Conservation (phyloP, 2,888 invertebrate species). For the Adineta ricciae region DNA sequence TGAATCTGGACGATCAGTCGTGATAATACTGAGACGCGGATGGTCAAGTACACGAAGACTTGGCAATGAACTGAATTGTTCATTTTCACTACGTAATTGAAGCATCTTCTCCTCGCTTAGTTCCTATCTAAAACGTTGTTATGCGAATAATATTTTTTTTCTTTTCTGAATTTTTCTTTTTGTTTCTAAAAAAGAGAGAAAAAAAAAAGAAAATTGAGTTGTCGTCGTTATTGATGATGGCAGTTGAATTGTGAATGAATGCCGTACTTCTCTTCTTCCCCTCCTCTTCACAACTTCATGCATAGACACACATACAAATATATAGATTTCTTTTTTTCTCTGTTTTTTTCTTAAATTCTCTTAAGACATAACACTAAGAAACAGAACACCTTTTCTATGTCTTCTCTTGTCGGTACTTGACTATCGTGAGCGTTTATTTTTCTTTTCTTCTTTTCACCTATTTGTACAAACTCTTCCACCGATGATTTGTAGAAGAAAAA, state of each 20-base stretch:
- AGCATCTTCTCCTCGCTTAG: neutral
- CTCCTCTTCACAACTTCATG: neutral
- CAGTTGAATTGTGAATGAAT: neutral
- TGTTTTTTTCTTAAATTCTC: neutral
- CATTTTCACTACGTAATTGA: neutral
- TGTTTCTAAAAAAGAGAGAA: neutral
- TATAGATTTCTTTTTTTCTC: neutral
- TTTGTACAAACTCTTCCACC: neutral
- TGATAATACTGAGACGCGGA: neutral
- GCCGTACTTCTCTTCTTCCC: neutral
- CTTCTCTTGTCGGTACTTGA: neutral
- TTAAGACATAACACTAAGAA: neutral
- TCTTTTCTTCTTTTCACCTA: neutral
- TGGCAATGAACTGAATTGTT: neutral
- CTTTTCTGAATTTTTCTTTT: neutral
- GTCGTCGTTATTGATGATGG: neutral
- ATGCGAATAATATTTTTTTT: neutral
- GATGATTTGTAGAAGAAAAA: neutral
- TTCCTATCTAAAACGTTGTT: neutral
- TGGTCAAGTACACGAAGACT: neutral
- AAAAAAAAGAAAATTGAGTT: neutral
- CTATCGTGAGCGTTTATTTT: neutral
- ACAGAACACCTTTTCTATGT: neutral
- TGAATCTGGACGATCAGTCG: slow-evolving; percentile 24
- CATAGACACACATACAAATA: neutral